Evolutionary conservation across 2,888 invertebrate species (phyloP), one percentile per base, ranked within the genome.

Genomic region (Geotrupes spiniger): DNA sequence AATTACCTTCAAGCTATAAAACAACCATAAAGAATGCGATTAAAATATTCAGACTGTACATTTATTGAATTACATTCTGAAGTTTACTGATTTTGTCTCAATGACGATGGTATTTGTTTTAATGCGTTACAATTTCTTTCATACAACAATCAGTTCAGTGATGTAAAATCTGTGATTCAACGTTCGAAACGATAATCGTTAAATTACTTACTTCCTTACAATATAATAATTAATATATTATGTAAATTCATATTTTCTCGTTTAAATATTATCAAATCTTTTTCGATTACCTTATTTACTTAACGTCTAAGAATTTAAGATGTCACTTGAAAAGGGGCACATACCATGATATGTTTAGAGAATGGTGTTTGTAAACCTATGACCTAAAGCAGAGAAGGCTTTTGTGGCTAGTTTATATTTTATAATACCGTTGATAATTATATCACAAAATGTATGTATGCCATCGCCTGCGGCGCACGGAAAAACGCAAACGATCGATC

Each of bases 271-370:
- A 74, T 73, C 72, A 73, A 72, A 73, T 70, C 65, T 71, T 70
- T 66, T 62, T 64, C 63, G 57, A 69, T 70, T 69, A 69, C 62
- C 66, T 69, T 63, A n/a, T n/a, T n/a, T n/a, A 65, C 68, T 62
- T 70, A 73, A 70, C 71, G 70, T 65, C 69, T 73, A 73, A 71
- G 62, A 72, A 72, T 76, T 76, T 76, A 76, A 75, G 74, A 74
- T 74, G 74, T 75, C 75, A 75, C 75, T 76, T 76, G 81, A 80
- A 81, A 82, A 81, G 83, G 84, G 84, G 84, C 84, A 84, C 84
- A 83, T 81, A 81, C 80, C 82, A 76, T 84, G 84, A 84, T 84
- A 84, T 84, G 84, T 84, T 83, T 84, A 81, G 83, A 83, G 80
- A 80, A 79, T 81, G 81, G 82, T 77, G 80, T 81, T 82, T 82